A percentile compares a stretch with the other conserved stretches of the same genome.
Conservation (phyloP, 2,888 invertebrate species). For the Rhopalosiphum nymphaeae region DNA sequence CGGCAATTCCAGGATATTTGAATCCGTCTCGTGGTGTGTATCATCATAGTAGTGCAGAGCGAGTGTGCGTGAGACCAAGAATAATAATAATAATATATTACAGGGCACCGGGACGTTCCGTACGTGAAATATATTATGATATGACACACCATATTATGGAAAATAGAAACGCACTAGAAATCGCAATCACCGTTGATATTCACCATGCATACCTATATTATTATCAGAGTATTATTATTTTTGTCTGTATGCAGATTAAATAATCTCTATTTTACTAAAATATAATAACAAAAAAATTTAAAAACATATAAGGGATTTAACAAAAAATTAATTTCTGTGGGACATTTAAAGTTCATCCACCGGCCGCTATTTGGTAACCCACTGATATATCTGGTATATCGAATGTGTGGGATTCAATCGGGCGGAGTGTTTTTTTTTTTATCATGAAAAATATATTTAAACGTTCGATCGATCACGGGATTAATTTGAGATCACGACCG, state of each 20-base stretch:
- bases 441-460: neutral
- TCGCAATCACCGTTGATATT: neutral
- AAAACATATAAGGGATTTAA: neutral
- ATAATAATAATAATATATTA: neutral
- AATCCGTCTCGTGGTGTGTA: too few relatives aligned
- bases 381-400: neutral
- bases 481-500: conserved; percentile 39
- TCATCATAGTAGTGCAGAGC: too few relatives aligned
- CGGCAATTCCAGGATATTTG: neutral
- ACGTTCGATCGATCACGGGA: conserved; percentile 56
- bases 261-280: neutral
- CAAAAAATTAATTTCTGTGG: too few relatives aligned
- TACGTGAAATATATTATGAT: conserved; percentile 8
- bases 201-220: neutral
- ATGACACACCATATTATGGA: neutral
- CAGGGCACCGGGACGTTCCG: neutral
- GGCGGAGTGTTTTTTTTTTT: neutral
- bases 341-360: neutral
- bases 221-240: neutral
- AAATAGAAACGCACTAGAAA: neutral
- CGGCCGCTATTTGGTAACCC: neutral
- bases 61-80: neutral
- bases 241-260: neutral
- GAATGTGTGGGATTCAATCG: neutral
- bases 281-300: neutral